Evolutionary conservation across 2,113 vertebrate genomes (phyloP).

Genomic region (Collichthys lucidus): DNA sequence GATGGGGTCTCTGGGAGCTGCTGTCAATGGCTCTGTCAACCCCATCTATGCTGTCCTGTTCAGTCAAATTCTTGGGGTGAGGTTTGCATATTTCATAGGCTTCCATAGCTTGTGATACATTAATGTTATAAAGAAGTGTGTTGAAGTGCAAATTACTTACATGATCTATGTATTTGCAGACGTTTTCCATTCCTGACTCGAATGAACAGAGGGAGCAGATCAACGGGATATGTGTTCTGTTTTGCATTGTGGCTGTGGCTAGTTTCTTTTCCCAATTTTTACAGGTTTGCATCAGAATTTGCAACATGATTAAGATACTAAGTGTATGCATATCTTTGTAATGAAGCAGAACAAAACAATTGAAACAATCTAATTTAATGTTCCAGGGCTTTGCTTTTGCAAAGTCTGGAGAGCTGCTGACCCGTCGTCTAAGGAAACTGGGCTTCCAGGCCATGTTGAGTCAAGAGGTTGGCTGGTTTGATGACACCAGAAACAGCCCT

Average conservation of each 20-base stretch:
- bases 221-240: slow-evolving; percentile 79
- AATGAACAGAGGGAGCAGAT: slow-evolving; percentile 76
- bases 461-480: slow-evolving; percentile 86
- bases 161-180: slow-evolving; percentile 68
- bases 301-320: not conserved
- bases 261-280: slow-evolving; percentile 84
- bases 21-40: slow-evolving; percentile 80
- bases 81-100: not conserved
- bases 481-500: slow-evolving; percentile 83
- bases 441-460: slow-evolving; percentile 85
- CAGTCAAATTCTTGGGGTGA: slow-evolving; percentile 85
- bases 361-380: not conserved
- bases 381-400: slow-evolving; percentile 83
- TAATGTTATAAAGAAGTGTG: not conserved
- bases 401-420: slow-evolving; percentile 85
- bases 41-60: slow-evolving; percentile 84
- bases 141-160: not conserved
- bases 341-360: not conserved
- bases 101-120: not conserved
- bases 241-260: slow-evolving; percentile 77
- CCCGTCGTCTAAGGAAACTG: slow-evolving; percentile 81
- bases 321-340: not conserved
- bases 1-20: slow-evolving; percentile 83
- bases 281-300: slow-evolving; percentile 74
- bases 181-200: slow-evolving; percentile 79